These are phyloP conservation scores for Panonychus citri DNA, from an alignment of 1,140 invertebrate species.

Conservation along the genomic window DNA sequence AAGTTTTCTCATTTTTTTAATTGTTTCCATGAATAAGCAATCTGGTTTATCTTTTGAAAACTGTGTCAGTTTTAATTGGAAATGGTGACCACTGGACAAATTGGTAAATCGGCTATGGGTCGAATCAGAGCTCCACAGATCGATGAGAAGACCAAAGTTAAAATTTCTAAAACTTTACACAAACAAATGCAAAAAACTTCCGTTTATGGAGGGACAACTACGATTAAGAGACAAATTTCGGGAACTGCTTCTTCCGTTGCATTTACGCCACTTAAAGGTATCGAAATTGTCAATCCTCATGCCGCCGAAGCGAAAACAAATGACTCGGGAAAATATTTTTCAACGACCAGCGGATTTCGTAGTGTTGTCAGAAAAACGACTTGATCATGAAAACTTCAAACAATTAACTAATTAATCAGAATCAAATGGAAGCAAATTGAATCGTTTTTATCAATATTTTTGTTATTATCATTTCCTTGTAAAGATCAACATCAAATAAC, in stretches of 20 bases:
- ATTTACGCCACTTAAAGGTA: slow-evolving; percentile 74
- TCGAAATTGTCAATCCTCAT: slow-evolving; percentile 94
- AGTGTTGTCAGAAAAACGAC: slow-evolving; percentile 33
- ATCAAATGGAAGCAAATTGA: too few relatives aligned
- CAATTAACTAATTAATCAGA: too few relatives aligned
- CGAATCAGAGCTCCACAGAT: slow-evolving; percentile 74
- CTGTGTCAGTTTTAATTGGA: too few relatives aligned
- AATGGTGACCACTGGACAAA: slow-evolving; percentile 77
- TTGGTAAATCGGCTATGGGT: slow-evolving; percentile 77
- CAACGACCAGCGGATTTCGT: slow-evolving; percentile 68
- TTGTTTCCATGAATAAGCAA: too few relatives aligned
- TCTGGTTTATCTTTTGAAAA: too few relatives aligned
- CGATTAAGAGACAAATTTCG: slow-evolving; percentile 78
- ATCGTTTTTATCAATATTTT: too few relatives aligned
- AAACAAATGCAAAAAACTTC: slow-evolving; percentile 82
- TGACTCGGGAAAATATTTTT: slow-evolving; percentile 88
- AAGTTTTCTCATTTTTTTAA: too few relatives aligned
- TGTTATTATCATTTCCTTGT: too few relatives aligned
- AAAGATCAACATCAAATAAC: too few relatives aligned
- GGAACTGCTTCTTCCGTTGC: slow-evolving; percentile 92
- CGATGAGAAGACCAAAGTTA: slow-evolving; percentile 90
- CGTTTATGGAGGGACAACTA: slow-evolving; percentile 79
- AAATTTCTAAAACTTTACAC: slow-evolving; percentile 89
- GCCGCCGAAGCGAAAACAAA: slow-evolving; percentile 64
- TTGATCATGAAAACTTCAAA: not conserved